Evolutionary conservation across 2,888 invertebrate species (phyloP), one percentile per base, ranked within the genome.

Genomic region (Drosophila diplacantha): DNA sequence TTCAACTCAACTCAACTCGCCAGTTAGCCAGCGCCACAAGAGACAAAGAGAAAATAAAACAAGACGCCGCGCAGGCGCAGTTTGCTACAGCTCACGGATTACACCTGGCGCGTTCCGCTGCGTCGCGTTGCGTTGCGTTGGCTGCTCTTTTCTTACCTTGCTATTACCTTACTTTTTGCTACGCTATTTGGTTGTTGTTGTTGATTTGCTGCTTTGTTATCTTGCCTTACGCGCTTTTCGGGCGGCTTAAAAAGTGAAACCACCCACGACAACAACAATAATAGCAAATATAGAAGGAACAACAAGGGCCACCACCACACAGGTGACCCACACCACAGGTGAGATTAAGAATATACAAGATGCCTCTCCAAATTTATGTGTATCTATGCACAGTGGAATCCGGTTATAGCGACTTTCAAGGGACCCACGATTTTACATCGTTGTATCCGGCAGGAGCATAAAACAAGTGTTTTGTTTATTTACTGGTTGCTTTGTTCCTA

Each of bases 41-140:
- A 52, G 18, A 29, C n/a, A 46, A 16, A 54, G 31, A 24, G 74
- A 69, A 49, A 72, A 72, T 62, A 73, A 73, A 63, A 41, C 32
- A 63, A 63, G 41, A 35, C 39, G 72, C 66, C 65, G 81, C 81
- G 73, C 76, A 77, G 72, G 61, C 76, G 76, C 79, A 80, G 55
- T 56, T 31, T 9, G n/a, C n/a, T n/a, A n/a, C n/a, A n/a, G n/a
- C n/a, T n/a, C n/a, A 31, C 32, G 47, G 39, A 55, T 72, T 69
- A 59, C 67, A 54, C 31, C 24, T 53, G 47, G 47, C 53, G 32
- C 53, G 24, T 16, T 32, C 16, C 52, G 31, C 24, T 44, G 44
- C 44, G 26, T 43, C 29, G 29, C 44, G 20, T 31, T 24, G 24
- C 38, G 38, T 14, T 41, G 24, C 12, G n/a, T 12, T 37, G 22